Evolutionary conservation across 2,113 vertebrate genomes (phyloP).

Genomic region (Clarias gariepinus): DNA sequence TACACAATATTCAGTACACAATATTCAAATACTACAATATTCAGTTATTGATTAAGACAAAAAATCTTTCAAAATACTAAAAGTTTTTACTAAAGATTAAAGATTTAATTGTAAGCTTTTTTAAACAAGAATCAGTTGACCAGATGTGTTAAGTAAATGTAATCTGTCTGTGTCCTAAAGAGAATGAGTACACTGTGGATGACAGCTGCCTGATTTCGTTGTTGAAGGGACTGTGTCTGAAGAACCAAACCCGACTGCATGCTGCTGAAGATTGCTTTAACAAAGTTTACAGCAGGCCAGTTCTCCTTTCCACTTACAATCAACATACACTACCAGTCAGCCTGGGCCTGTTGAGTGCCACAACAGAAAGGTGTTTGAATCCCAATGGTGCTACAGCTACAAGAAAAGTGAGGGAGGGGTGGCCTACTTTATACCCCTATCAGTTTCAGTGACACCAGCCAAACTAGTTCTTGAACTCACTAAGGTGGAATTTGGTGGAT

Average conservation of each 20-base stretch:
- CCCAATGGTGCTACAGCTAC: no score
- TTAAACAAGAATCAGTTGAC: not conserved
- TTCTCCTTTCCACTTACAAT: not conserved
- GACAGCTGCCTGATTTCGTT: constrained; percentile 73
- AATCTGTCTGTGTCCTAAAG: constrained; percentile 53
- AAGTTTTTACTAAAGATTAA: not conserved
- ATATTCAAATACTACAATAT: no score
- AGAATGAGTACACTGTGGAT: constrained; percentile 68
- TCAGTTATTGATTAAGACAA: not conserved
- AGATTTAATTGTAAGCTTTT: not conserved
- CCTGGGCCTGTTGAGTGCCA: not conserved
- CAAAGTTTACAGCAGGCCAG: constrained; percentile 69
- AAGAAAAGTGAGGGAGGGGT: no score
- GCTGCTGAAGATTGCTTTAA: constrained; percentile 73
- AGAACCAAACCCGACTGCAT: constrained; percentile 69
- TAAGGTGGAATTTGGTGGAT: no score
- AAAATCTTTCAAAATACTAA: not conserved
- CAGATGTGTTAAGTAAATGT: not conserved
- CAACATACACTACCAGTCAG: not conserved
- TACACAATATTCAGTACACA: no score
- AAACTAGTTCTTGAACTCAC: no score
- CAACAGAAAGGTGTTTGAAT: no score
- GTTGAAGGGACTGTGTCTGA: constrained; percentile 77
- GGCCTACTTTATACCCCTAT: no score
- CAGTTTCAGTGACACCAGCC: no score